Evolutionary conservation across 2,797 vertebrate species (phyloP).

Genomic region (Rhinichthys osculus): DNA sequence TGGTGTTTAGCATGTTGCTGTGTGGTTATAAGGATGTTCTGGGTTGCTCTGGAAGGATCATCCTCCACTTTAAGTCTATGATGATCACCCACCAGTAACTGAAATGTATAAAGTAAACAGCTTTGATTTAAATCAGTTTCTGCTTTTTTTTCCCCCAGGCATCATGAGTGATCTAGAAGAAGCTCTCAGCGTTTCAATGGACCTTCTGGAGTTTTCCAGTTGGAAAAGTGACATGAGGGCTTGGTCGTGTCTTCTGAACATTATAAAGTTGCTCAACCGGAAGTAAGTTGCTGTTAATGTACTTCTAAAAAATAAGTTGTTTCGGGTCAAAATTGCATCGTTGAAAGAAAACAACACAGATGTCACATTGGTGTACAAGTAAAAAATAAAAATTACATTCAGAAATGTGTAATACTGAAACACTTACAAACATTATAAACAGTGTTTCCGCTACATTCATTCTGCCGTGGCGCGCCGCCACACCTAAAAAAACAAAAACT

Average conservation of each 20-base stretch:
- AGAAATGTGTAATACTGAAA: no score
- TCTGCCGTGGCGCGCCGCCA: no score
- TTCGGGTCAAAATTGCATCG: no score
- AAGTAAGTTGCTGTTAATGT: slow-evolving; percentile 66
- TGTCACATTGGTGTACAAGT: no score
- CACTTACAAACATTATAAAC: no score
- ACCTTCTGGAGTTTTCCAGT: slow-evolving; percentile 85
- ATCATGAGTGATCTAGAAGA: slow-evolving; percentile 68
- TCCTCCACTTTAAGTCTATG: background rate
- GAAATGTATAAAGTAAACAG: no score
- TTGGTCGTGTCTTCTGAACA: slow-evolving; percentile 82
- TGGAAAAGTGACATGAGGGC: slow-evolving; percentile 82
- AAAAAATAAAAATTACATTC: no score
- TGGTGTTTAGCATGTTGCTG: background rate
- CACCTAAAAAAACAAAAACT: no score
- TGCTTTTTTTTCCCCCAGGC: slow-evolving; percentile 70
- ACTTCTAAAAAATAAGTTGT: no score
- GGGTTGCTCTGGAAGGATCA: no score
- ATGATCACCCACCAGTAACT: background rate
- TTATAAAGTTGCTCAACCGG: slow-evolving; percentile 72
- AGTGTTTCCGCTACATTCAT: no score
- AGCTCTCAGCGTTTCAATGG: slow-evolving; percentile 82
- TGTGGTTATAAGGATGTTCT: background rate
- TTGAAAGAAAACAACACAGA: no score
- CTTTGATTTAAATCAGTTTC: slow-evolving; percentile 7